Conservation (phyloP, 2,797 vertebrate genomes). For the Austrolebias charrua region DNA sequence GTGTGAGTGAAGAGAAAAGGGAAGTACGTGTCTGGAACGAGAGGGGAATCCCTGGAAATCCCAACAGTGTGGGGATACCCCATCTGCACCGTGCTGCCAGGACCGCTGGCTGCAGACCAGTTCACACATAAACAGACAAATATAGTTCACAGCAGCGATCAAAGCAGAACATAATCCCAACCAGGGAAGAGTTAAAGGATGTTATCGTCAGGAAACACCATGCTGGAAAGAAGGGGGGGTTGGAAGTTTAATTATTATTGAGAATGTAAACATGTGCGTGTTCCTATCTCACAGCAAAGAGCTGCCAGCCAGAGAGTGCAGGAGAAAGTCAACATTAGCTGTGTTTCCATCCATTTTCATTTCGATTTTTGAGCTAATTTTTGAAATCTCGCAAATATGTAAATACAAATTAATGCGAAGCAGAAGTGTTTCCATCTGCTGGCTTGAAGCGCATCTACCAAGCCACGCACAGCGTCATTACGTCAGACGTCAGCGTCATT, state of each 20-base stretch:
- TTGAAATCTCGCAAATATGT: no score
- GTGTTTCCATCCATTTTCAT: no score
- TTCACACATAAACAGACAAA: constrained; percentile 29
- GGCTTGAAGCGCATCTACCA: no score
- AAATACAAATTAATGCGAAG: no score
- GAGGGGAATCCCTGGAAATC: constrained; percentile 57
- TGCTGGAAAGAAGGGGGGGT: not conserved
- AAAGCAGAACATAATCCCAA: not conserved
- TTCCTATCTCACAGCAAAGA: constrained; percentile 35
- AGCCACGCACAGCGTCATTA: no score
- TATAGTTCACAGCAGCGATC: constrained; percentile 20
- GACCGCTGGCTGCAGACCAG: constrained; percentile 30
- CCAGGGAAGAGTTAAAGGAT: not conserved
- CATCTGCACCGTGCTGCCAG: constrained; percentile 19
- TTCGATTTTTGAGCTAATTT: no score
- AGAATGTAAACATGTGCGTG: not conserved
- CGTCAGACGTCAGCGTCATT: no score
- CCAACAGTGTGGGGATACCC: constrained; percentile 45
- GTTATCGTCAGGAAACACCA: constrained; percentile 48
- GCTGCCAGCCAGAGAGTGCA: constrained; percentile 15
- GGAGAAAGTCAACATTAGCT: constrained; percentile 82
- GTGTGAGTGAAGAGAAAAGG: constrained; percentile 16
- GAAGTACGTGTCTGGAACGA: constrained; percentile 29
- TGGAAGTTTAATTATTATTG: constrained; percentile 39
- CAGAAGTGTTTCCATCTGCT: no score